Conservation (phyloP, 30 jellyfish, hydroid and myxozoan genomes). For the Chironex yamaguchii region DNA sequence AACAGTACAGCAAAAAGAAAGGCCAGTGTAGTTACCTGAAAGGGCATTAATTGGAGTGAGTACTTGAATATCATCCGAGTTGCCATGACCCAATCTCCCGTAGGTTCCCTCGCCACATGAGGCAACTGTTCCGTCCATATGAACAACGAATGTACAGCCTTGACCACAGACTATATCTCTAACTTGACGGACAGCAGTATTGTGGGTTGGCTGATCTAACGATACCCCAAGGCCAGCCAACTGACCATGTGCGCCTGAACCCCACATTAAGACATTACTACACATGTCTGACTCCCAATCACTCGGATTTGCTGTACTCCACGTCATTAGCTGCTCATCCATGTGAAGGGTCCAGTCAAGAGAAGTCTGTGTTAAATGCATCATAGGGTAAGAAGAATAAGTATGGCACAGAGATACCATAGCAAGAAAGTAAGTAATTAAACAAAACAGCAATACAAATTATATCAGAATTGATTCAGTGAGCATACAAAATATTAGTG, state of each 20-base stretch:
- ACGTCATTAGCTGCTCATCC: constrained; percentile 82
- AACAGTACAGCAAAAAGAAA: background rate
- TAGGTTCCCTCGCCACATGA: constrained; percentile 96
- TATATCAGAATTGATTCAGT: too few relatives aligned
- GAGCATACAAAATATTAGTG: too few relatives aligned
- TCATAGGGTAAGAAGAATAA: too few relatives aligned
- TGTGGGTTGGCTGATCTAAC: constrained; percentile 63
- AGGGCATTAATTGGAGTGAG: constrained; percentile 78
- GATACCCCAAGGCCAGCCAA: constrained; percentile 76
- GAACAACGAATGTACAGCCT: constrained; percentile 88
- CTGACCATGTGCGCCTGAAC: constrained; percentile 88
- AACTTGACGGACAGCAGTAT: constrained; percentile 67
- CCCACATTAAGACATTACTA: constrained; percentile 84
- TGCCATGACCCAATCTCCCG: constrained; percentile 95
- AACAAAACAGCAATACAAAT: too few relatives aligned
- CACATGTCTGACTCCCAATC: constrained; percentile 90
- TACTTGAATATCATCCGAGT: constrained; percentile 81
- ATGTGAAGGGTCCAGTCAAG: constrained; percentile 74
- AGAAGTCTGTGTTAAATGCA: constrained; percentile 52
- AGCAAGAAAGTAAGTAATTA: too few relatives aligned
- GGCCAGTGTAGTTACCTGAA: constrained; percentile 63
- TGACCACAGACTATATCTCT: constrained; percentile 92
- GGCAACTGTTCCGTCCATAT: constrained; percentile 76
- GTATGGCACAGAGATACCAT: too few relatives aligned
- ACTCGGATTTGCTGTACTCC: constrained; percentile 78